These are phyloP conservation scores for Pseudomyrmex gracilis DNA, from an alignment of 1,140 invertebrate genomes.

Conservation along the genomic window DNA sequence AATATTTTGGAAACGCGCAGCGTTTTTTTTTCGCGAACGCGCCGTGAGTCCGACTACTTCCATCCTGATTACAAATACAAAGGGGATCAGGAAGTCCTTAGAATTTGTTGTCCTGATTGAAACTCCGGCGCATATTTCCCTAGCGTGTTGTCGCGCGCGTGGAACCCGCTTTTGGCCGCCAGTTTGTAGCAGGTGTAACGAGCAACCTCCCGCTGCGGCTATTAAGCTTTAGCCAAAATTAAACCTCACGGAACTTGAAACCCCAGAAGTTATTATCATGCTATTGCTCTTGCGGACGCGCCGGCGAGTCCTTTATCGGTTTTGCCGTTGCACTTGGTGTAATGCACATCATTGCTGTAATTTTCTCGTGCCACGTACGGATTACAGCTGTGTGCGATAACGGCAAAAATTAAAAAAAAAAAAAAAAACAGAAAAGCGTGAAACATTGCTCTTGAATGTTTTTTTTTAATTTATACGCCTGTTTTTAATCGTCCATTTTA, in stretches of 20 bases:
- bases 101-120: conserved; percentile 70
- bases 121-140: conserved; percentile 76
- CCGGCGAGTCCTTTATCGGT: conserved; percentile 35
- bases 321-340: conserved; percentile 28
- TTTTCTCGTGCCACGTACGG: conserved; percentile 33
- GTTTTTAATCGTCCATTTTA: conserved; percentile 2
- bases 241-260: conserved; percentile 73
- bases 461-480: no score
- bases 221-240: conserved; percentile 76
- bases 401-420: not conserved
- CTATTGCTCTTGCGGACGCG: conserved; percentile 50
- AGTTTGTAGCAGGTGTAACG: conserved; percentile 72
- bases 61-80: conserved; percentile 34
- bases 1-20: no score
- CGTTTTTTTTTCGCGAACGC: no score
- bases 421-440: not conserved
- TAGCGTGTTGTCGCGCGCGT: conserved; percentile 73
- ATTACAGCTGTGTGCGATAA: not conserved
- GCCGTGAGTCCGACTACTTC: not conserved
- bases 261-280: conserved; percentile 72
- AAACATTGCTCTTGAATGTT: not conserved
- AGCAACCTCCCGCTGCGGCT: conserved; percentile 73
- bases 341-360: conserved; percentile 27
- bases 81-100: conserved; percentile 58
- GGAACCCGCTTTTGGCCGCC: conserved; percentile 64